Evolutionary conservation across 2,113 vertebrate species (phyloP).

Genomic region (Sclerurus mexicanus): DNA sequence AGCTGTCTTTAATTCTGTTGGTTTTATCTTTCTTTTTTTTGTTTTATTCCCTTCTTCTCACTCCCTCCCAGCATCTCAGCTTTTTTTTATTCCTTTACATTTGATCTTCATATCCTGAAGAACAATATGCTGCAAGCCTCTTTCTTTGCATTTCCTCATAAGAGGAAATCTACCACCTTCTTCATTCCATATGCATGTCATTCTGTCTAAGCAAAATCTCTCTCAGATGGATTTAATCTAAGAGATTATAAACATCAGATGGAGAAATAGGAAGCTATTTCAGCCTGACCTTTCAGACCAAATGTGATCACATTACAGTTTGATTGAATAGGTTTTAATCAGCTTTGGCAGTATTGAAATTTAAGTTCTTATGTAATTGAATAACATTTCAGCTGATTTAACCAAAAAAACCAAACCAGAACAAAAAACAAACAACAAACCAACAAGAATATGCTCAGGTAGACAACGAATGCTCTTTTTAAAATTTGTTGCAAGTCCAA

Average conservation of each 20-base stretch:
- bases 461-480: not conserved
- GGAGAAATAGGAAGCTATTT: not conserved
- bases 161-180: not conserved
- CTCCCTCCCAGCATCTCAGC: not conserved
- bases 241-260: not conserved
- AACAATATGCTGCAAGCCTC: not conserved
- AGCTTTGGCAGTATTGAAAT: not conserved
- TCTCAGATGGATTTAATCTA: not conserved
- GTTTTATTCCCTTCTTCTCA: not conserved
- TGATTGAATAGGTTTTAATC: constrained; percentile 5
- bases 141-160: not conserved
- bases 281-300: not conserved
- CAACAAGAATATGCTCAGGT: not conserved
- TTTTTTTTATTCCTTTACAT: not conserved
- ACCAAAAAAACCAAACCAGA: not conserved
- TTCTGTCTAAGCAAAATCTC: not conserved
- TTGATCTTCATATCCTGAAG: not conserved
- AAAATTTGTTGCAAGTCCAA: not conserved
- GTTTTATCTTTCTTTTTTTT: not conserved
- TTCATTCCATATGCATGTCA: not conserved
- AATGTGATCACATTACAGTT: not conserved
- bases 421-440: too few relatives aligned
- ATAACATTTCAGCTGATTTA: not conserved
- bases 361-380: not conserved
- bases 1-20: not conserved